A percentile compares a stretch with the other conserved stretches of the same genome.
These are phyloP conservation scores for Brienomyrus longianalis DNA, from an alignment of 2,113 vertebrate species.

Conservation along the genomic window DNA sequence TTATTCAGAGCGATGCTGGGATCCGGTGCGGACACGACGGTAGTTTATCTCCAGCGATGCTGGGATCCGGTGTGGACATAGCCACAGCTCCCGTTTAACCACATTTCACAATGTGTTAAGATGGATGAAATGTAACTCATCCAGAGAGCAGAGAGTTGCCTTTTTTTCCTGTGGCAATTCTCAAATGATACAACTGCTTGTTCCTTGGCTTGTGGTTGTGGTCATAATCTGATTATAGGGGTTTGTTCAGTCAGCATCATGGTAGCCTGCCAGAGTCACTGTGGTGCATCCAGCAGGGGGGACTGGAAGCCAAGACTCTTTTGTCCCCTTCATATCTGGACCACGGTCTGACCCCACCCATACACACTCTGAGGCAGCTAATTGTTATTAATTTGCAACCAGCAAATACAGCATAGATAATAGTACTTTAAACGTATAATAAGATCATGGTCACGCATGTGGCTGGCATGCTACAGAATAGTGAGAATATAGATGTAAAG, in stretches of 20 bases:
- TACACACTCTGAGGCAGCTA: background rate
- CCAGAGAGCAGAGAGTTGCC: background rate
- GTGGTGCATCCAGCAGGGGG: too few species aligned
- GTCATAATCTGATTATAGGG: background rate
- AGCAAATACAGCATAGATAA: background rate
- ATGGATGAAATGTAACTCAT: background rate
- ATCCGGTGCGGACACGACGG: background rate
- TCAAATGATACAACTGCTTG: background rate
- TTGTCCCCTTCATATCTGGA: background rate
- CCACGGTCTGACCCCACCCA: background rate
- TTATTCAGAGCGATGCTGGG: background rate
- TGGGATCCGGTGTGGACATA: background rate
- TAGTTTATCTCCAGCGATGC: background rate
- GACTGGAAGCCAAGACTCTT: background rate
- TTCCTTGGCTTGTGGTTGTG: background rate
- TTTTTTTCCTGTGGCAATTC: background rate
- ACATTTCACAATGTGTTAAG: background rate
- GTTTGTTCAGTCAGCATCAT: background rate
- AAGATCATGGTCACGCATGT: background rate
- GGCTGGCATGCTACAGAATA: background rate
- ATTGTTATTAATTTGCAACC: background rate
- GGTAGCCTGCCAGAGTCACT: background rate
- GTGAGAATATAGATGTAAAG: background rate
- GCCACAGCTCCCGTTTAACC: background rate
- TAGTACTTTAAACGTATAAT: background rate